Conservation (phyloP, 2,797 vertebrate genomes). For the Coregonus ussuriensis region DNA sequence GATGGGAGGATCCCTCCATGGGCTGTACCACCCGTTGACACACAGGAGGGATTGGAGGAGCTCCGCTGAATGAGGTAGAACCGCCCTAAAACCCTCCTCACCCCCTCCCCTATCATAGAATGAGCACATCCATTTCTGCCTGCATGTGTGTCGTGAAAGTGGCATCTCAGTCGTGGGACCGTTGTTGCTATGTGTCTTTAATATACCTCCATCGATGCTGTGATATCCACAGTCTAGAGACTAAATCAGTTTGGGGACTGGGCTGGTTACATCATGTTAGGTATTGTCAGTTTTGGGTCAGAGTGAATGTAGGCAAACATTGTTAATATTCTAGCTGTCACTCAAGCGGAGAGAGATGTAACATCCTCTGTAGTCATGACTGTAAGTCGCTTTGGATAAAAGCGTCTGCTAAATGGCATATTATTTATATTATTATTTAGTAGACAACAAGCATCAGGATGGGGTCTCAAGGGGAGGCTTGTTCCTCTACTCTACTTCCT, state of each 20-base stretch:
- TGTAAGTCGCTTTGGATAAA: too few species aligned
- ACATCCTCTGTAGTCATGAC: background rate
- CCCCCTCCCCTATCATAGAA: background rate
- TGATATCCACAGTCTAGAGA: background rate
- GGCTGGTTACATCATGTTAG: background rate
- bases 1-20: background rate
- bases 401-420: too few species aligned
- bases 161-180: background rate
- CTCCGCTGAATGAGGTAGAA: conserved; percentile 7
- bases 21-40: background rate
- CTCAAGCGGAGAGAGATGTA: background rate
- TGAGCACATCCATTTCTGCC: conserved; percentile 7
- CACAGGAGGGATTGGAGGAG: background rate
- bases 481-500: background rate
- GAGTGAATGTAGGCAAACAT: too few species aligned
- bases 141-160: background rate
- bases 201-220: background rate
- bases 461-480: background rate
- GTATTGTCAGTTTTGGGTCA: background rate
- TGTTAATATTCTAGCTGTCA: too few species aligned
- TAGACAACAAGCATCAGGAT: background rate
- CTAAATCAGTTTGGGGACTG: background rate
- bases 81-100: background rate
- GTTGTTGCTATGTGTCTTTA: background rate
- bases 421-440: too few species aligned